A percentile compares a stretch with the other conserved stretches of the same genome.
These are phyloP conservation scores for Glyptemys insculpta DNA, from an alignment of 2,797 vertebrate genomes.

Conservation along the genomic window DNA sequence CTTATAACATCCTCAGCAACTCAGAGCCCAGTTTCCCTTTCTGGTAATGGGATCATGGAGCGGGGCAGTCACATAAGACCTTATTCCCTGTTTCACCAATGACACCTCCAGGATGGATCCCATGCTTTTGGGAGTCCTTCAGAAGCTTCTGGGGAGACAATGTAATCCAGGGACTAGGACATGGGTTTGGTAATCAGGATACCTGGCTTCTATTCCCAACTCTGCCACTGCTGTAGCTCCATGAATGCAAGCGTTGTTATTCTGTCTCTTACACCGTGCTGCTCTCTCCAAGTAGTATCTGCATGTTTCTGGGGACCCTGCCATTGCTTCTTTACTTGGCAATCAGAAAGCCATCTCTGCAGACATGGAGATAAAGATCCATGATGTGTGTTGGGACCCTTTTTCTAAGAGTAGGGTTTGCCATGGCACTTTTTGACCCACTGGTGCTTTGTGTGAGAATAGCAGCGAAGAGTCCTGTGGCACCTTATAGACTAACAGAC, in stretches of 20 bases:
- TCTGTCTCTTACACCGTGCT: neutral
- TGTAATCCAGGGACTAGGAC: neutral
- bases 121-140: neutral
- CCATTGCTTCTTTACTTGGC: accelerated
- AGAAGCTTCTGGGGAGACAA: neutral
- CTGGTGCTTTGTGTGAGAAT: accelerated
- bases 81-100: neutral
- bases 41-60: neutral
- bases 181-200: neutral
- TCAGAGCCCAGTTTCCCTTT: neutral
- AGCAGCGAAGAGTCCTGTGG: too few relatives aligned
- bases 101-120: neutral
- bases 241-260: too few relatives aligned
- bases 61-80: neutral
- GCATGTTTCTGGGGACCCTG: neutral
- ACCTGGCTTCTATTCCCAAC: neutral
- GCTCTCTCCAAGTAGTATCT: neutral
- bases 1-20: neutral
- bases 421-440: neutral
- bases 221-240: neutral
- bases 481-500: too few relatives aligned
- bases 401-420: neutral
- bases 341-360: neutral
- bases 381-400: accelerated
- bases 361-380: accelerated